Evolutionary conservation across 2,113 vertebrate genomes (phyloP).

Genomic region (Heteronetta atricapilla): DNA sequence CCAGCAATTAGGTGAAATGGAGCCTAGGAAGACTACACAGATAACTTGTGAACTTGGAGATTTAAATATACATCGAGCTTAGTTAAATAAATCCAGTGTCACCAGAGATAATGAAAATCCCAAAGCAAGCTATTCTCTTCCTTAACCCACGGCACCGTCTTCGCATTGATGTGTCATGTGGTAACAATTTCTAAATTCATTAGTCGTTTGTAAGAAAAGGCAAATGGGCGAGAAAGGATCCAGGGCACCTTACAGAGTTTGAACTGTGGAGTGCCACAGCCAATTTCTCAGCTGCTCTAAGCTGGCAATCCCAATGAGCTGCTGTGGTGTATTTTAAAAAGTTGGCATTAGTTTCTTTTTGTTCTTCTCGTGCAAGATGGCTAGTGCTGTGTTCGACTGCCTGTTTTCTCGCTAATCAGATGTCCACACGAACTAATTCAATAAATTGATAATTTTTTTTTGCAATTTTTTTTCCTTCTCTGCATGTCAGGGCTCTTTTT

Average conservation of each 20-base stretch:
- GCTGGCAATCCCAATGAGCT: neutral
- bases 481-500: neutral
- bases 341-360: neutral
- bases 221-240: neutral
- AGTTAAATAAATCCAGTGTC: slow-evolving; percentile 20
- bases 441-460: slow-evolving; percentile 38
- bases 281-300: neutral
- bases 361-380: neutral
- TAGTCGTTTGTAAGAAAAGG: neutral
- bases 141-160: neutral
- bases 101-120: neutral
- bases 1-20: neutral
- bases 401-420: slow-evolving; percentile 25
- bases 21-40: neutral
- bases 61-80: neutral
- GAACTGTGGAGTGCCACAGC: neutral
- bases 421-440: slow-evolving; percentile 15
- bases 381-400: neutral
- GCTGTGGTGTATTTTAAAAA: neutral
- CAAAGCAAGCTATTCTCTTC: neutral
- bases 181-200: neutral
- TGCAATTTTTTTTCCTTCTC: slow-evolving; percentile 38
- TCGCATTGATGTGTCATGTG: neutral
- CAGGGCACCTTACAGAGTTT: neutral
- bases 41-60: neutral